Base-by-base conservation (phyloP, 1,140 invertebrate genomes). In the Drosophila varians region DNA sequence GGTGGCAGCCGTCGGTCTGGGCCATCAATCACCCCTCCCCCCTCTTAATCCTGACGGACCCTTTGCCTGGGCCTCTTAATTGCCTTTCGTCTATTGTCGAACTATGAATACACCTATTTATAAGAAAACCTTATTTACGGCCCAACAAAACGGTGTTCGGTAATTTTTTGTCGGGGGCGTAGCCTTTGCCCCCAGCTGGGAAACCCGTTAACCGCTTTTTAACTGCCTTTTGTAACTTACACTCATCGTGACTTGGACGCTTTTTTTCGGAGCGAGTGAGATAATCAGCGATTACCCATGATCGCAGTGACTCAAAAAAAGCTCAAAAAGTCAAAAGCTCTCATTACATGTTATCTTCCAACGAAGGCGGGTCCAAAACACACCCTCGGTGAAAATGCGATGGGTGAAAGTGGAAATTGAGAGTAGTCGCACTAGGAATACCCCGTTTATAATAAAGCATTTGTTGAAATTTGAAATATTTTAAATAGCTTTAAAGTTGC, bases 301-400 rank as follows among this genome's bases (percentile, higher is more conserved):
- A 68, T 66, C 61, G 38, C 19, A 1, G 43, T 16, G 25, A 23
- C 57, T 53, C 26, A 21, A 26, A 43, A 36, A 65, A 66, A 43
- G 45, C 18, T 19, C 34, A 65, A 66, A 43, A 43, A 18, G 23
- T 38, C 55, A 72, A 46, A 38, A 42, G 38, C 38, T 42, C 28
- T n/a, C 42, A 72, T 72, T 51, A 34, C 68, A 72, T 72, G 69
- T 54, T 73, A 66, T 68, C 64, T 42, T 16, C 26, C 11, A 9
- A 54, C 70, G 36, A 43, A 61, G 56, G 40, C 68, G 36, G 21
- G 43, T 16, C 42, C 36, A 48, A 72, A 60, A 36, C 43, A 61
- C 72, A 53, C 25, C 48, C 23, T 51, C 19, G 42, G 48, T 16
- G 23, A 21, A 43, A 42, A 54, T 21, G 47, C 49, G 21, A 34